phyloP scores from a whole-genome alignment of 2,113 vertebrate genomes.

The Paedocypris sp. region DNA sequence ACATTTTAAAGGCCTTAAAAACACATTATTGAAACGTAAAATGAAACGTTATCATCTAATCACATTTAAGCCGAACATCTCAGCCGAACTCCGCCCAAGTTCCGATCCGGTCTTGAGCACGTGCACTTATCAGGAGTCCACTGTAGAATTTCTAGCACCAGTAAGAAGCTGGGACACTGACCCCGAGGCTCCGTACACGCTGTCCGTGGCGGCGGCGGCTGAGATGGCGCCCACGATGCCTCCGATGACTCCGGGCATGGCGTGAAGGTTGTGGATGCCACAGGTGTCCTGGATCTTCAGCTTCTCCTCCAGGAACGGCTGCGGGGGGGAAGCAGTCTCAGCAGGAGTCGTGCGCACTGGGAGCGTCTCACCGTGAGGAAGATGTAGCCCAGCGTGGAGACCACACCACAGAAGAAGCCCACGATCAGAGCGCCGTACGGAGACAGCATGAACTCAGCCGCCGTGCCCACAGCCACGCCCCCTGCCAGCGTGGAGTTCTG shows the following conservation, averaged over 20 bases:
- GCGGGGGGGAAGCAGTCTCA: not conserved
- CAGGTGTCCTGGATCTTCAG: conserved; percentile 90
- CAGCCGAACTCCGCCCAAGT: too few species aligned
- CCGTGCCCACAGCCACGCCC: conserved; percentile 85
- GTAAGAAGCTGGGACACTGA: conserved; percentile 45
- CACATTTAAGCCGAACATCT: too few species aligned
- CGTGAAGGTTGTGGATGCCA: conserved; percentile 94
- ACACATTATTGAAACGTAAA: too few species aligned
- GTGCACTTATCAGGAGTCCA: too few species aligned
- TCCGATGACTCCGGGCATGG: conserved; percentile 82
- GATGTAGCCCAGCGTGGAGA: conserved; percentile 81
- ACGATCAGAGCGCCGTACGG: conserved; percentile 85
- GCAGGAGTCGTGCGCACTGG: not conserved
- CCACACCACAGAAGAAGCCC: conserved; percentile 74
- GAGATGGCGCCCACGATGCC: conserved; percentile 87
- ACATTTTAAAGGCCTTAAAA: too few species aligned
- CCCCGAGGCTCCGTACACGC: conserved; percentile 69
- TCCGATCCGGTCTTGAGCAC: too few species aligned
- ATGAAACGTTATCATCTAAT: too few species aligned
- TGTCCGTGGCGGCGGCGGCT: conserved; percentile 61
- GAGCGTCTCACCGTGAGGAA: conserved; percentile 69
- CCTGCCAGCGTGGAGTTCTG: conserved; percentile 90
- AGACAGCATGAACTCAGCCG: conserved; percentile 88
- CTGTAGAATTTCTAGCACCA: too few species aligned
- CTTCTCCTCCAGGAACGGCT: conserved; percentile 81